Evolutionary conservation across 1,140 invertebrate species (phyloP), one percentile per base, ranked within the genome.

Genomic region (Drosophila pectinifera): DNA sequence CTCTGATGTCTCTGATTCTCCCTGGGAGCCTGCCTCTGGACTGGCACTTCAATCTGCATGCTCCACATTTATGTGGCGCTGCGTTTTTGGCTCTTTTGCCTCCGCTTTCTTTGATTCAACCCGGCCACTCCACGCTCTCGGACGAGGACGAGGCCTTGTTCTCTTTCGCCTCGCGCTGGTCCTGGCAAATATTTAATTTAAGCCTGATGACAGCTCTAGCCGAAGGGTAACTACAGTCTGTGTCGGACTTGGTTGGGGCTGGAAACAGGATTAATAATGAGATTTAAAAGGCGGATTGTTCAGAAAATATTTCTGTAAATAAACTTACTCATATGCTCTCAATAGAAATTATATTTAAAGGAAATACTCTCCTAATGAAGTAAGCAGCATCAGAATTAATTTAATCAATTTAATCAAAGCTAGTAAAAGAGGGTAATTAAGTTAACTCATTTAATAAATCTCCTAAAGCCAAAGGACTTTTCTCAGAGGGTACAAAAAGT

Each of bases 1-100:
- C 48, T 46, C 34, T 48, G 51, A 59, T 34, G 54, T 26, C 48
- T 48, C 22, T 54, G 73, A 76, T 67, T 76, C 73, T 76, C 22
- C 43, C 39, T 53, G 43, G 51, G 48, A 18, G 28, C 48, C 55
- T 45, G 55, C 49, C 57, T 38, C 43, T 41, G 43, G 59, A 36
- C 31, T 59, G 78, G 72, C 82, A 86, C 82, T 86, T 86, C 82
- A 86, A 88, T 86, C 79, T 88, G 83, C 75, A 88, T 86, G 82
- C 65, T 63, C 82, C 82, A 88, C 78, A 86, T 88, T 86, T 78
- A 85, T 86, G 82, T 79, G 82, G 68, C 68, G 49, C 48, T 78
- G 78, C 59, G 43, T 88, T 84, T 85, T 75, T 49, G 78, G 68
- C 42, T 79, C 58, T 62, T 57, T 64, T 58, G 59, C 31, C 70